phyloP scores from a whole-genome alignment of 2,888 invertebrate species.

The Caenorhabditis panamensis region DNA sequence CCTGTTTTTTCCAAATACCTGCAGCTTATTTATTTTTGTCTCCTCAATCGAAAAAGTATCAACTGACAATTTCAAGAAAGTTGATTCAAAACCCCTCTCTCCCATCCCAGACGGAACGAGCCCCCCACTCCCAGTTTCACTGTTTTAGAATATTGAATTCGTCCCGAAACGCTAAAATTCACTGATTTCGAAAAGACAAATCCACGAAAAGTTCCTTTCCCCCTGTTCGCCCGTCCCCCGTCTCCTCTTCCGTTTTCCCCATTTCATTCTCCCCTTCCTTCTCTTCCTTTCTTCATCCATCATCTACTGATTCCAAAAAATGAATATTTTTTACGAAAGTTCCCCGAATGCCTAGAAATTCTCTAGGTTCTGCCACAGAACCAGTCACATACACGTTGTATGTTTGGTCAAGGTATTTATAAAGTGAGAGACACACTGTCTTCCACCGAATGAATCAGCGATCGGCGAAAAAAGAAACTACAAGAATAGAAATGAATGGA shows the following conservation, averaged over 20 bases:
- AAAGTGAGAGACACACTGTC: slow-evolving; percentile 14
- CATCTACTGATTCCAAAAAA: slow-evolving; percentile 57
- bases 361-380: slow-evolving; percentile 29
- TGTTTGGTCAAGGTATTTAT: slow-evolving; percentile 56
- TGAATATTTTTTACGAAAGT: slow-evolving; percentile 42
- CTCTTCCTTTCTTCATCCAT: slow-evolving; percentile 11
- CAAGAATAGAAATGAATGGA: slow-evolving; percentile 39
- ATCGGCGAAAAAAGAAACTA: slow-evolving; percentile 10
- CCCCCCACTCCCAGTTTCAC: slow-evolving; percentile 1
- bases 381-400: slow-evolving; percentile 45
- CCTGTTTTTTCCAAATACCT: slow-evolving; percentile 31
- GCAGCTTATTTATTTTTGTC: slow-evolving; percentile 44
- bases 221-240: not conserved
- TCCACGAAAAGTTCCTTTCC: not conserved
- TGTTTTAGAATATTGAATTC: slow-evolving; percentile 33
- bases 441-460: slow-evolving; percentile 36
- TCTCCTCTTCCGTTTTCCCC: slow-evolving; percentile 5
- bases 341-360: not conserved
- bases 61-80: slow-evolving; percentile 19
- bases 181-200: not conserved
- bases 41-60: slow-evolving; percentile 13
- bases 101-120: not conserved
- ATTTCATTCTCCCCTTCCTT: slow-evolving; percentile 20
- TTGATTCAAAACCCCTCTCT: too few relatives aligned
- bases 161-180: slow-evolving; percentile 12